phyloP scores from a whole-genome alignment of 2,113 vertebrate species.

The Genyomyrus donnyi region DNA sequence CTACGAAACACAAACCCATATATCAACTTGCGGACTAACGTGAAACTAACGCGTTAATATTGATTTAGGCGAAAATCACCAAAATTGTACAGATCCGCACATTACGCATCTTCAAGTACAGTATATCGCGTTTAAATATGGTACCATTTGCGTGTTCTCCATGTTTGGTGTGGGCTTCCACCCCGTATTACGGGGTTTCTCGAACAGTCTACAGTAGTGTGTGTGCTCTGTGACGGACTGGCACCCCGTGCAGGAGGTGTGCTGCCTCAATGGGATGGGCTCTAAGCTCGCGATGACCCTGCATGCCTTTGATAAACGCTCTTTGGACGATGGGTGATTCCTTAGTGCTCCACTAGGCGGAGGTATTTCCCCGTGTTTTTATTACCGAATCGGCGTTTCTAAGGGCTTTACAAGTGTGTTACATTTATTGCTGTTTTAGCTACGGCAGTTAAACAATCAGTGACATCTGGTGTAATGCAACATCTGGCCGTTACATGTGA shows the following conservation, averaged over 20 bases:
- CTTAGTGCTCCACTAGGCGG: not conserved
- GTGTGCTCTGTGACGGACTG: not conserved
- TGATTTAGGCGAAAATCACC: not conserved
- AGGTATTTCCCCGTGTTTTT: not conserved
- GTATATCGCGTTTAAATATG: not conserved
- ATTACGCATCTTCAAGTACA: not conserved
- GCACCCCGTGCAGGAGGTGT: not conserved
- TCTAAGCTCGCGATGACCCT: not conserved
- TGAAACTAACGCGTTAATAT: not conserved
- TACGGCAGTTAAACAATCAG: not conserved
- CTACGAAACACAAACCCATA: not conserved
- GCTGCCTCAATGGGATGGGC: not conserved
- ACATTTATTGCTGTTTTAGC: not conserved
- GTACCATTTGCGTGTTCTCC: not conserved
- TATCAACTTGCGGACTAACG: not conserved
- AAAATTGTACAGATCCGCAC: not conserved
- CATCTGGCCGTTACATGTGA: not conserved
- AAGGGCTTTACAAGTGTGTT: not conserved
- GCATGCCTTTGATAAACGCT: not conserved
- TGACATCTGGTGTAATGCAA: not conserved
- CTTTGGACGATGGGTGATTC: not conserved
- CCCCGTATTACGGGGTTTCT: not conserved
- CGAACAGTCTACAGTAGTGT: not conserved
- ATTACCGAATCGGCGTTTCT: not conserved
- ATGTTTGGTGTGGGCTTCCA: not conserved